Conservation (phyloP, 2,888 invertebrate species). For the Cosmia trapezina region DNA sequence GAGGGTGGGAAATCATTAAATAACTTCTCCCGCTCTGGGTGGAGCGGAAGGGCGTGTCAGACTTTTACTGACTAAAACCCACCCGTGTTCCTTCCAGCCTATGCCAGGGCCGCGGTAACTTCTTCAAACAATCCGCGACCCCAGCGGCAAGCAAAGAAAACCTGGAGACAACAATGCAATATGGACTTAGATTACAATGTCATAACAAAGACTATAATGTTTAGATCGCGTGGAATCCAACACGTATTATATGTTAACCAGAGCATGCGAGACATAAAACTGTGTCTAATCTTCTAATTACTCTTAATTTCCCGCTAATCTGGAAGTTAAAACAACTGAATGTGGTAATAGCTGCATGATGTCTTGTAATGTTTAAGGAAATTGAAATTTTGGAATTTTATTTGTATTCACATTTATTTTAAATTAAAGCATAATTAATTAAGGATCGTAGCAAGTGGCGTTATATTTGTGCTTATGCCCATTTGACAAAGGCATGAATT, state of each 20-base stretch:
- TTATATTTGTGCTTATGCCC: too few relatives aligned
- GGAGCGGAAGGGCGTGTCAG: too few relatives aligned
- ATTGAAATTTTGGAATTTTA: conserved; percentile 6
- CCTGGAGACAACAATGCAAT: background rate
- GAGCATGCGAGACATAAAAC: conserved; percentile 38
- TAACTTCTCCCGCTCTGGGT: too few relatives aligned
- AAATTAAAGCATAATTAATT: too few relatives aligned
- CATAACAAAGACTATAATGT: conserved; percentile 4
- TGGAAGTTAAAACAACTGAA: conserved; percentile 24
- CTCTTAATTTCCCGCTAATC: conserved; percentile 20
- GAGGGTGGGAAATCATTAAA: too few relatives aligned
- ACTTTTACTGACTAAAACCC: too few relatives aligned
- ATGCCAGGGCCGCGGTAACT: too few relatives aligned
- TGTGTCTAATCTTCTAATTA: conserved; percentile 43
- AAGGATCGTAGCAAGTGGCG: too few relatives aligned
- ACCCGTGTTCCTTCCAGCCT: too few relatives aligned
- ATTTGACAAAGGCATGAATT: too few relatives aligned
- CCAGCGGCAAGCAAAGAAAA: too few relatives aligned
- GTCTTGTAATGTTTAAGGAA: conserved; percentile 27
- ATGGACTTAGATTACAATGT: background rate
- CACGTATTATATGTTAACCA: conserved; percentile 32
- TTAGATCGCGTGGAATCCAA: conserved; percentile 28
- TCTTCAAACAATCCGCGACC: too few relatives aligned
- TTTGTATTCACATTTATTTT: background rate
- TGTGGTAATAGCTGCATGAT: conserved; percentile 16